Conservation (phyloP, 2,888 invertebrate species). For the Choreutis nemorana region DNA sequence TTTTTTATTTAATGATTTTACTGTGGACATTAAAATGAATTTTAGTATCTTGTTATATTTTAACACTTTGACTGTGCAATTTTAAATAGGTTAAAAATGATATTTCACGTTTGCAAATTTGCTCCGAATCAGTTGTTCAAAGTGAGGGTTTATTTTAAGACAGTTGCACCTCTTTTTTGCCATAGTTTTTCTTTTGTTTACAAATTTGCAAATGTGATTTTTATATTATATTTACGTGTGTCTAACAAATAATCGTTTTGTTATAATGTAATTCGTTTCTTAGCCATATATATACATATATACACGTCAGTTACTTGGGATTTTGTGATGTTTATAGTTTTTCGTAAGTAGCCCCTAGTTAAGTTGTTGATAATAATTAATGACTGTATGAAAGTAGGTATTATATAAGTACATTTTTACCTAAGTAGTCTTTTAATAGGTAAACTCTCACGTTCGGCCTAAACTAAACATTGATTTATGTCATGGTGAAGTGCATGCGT, state of each 20-base stretch:
- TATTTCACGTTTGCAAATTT: too few relatives aligned
- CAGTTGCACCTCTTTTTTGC: constrained; percentile 16
- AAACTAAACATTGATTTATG: constrained; percentile 23
- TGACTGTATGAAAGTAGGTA: constrained; percentile 40
- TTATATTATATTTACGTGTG: constrained; percentile 9
- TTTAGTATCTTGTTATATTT: too few relatives aligned
- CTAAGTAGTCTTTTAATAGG: constrained; percentile 49
- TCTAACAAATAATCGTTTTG: constrained; percentile 1
- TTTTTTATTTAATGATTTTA: constrained; percentile 18
- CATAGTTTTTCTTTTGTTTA: too few relatives aligned
- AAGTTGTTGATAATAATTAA: constrained; percentile 50
- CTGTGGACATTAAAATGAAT: too few relatives aligned
- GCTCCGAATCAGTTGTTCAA: too few relatives aligned
- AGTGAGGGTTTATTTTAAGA: too few relatives aligned
- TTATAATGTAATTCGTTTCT: constrained; percentile 21
- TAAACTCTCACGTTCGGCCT: constrained; percentile 39
- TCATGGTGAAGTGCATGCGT: constrained; percentile 13
- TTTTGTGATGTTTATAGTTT: constrained; percentile 54
- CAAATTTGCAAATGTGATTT: constrained; percentile 28
- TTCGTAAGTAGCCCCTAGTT: constrained; percentile 48
- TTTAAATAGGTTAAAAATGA: too few relatives aligned
- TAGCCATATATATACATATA: constrained; percentile 32
- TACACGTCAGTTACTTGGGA: constrained; percentile 20
- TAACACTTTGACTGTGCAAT: too few relatives aligned
- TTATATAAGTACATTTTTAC: constrained; percentile 49